A percentile compares a stretch with the other conserved stretches of the same genome.
These are phyloP conservation scores for Heliconius hewitsoni DNA, from an alignment of 1,140 invertebrate species.

Conservation along the genomic window DNA sequence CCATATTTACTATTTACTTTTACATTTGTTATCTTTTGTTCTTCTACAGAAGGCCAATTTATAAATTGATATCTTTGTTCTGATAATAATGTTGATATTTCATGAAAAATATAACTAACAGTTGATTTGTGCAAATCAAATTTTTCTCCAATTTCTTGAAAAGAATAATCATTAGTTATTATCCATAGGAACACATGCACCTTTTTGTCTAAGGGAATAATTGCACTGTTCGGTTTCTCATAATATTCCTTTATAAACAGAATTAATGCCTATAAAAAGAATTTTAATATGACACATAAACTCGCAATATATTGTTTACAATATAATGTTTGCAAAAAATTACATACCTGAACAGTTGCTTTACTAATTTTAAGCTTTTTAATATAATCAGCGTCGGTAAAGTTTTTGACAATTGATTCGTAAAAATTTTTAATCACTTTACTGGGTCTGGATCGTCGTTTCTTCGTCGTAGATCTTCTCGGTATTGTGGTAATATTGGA, in stretches of 20 bases:
- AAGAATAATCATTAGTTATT: conserved; percentile 61
- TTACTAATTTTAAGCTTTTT: conserved; percentile 65
- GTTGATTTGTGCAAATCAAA: conserved; percentile 71
- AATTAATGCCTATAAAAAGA: conserved; percentile 61
- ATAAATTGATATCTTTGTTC: conserved; percentile 65
- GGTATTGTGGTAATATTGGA: background rate
- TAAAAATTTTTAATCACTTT: conserved; percentile 47
- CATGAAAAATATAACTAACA: conserved; percentile 67
- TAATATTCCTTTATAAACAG: conserved; percentile 54
- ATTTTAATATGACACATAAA: background rate
- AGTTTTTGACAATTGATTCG: conserved; percentile 54
- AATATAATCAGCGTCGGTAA: conserved; percentile 60
- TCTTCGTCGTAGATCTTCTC: background rate
- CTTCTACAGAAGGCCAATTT: conserved; percentile 70
- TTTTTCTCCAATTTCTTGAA: conserved; percentile 59
- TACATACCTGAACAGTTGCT: conserved; percentile 61
- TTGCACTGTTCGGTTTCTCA: conserved; percentile 46
- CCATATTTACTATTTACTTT: conserved; percentile 68
- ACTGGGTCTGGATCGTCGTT: background rate
- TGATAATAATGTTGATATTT: conserved; percentile 57
- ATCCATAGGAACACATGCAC: conserved; percentile 71
- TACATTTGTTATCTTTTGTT: conserved; percentile 72
- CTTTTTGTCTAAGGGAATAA: conserved; percentile 66
- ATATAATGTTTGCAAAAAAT: background rate
- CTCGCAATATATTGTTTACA: background rate